Evolutionary conservation across 2,888 invertebrate genomes (phyloP).

Genomic region (Dilophus febrilis): DNA sequence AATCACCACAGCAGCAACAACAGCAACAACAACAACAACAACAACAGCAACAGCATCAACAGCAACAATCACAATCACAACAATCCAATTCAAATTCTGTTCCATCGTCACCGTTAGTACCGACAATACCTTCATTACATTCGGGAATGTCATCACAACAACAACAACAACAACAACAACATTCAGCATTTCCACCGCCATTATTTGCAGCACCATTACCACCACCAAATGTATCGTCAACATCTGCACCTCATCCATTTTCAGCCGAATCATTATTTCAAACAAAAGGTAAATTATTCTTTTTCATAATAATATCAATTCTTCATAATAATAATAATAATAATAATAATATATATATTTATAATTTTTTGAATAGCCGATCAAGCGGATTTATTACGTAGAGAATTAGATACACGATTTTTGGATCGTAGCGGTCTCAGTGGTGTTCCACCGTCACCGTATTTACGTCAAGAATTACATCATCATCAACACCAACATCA

Average conservation of each 20-base stretch:
- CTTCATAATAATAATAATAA: not conserved
- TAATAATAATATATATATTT: slow-evolving; percentile 3
- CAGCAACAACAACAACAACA: no score
- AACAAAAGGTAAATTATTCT: slow-evolving; percentile 37
- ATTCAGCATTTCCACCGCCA: slow-evolving; percentile 38
- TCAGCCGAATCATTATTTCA: slow-evolving; percentile 78
- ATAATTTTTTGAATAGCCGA: slow-evolving; percentile 30
- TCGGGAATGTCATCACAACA: slow-evolving; percentile 36
- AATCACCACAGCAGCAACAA: slow-evolving; percentile 17
- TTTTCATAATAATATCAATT: not conserved
- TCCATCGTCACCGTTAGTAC: slow-evolving; percentile 23
- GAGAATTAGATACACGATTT: slow-evolving; percentile 81
- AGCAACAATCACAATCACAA: no score
- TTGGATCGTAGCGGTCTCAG: slow-evolving; percentile 42
- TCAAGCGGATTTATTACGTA: slow-evolving; percentile 68
- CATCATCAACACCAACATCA: slow-evolving; percentile 90
- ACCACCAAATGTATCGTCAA: slow-evolving; percentile 30
- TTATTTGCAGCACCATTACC: slow-evolving; percentile 51
- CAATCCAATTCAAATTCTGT: no score
- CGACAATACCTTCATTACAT: slow-evolving; percentile 27
- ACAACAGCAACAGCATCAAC: slow-evolving; percentile 19
- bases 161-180: slow-evolving; percentile 14
- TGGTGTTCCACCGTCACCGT: slow-evolving; percentile 30
- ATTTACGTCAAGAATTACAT: slow-evolving; percentile 73
- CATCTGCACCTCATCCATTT: slow-evolving; percentile 62